phyloP scores from a whole-genome alignment of 2,888 invertebrate species.

The Drosophila limbata region DNA sequence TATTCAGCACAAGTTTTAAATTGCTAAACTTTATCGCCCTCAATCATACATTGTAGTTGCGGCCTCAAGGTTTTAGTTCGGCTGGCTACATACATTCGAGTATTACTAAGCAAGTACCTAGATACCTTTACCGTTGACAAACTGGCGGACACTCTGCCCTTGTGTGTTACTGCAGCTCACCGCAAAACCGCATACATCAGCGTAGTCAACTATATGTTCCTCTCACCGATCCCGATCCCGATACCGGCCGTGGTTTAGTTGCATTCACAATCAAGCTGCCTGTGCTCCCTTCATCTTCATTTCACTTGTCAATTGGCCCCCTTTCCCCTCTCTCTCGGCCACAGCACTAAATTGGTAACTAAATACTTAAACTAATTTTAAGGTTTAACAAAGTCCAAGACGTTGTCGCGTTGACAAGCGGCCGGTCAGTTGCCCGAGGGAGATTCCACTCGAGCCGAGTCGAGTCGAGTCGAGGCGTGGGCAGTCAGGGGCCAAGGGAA shows the following conservation, averaged over 20 bases:
- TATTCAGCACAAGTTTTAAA: not conserved
- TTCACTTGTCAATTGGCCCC: slow-evolving; percentile 56
- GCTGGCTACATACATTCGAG: not conserved
- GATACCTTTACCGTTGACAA: slow-evolving; percentile 60
- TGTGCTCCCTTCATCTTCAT: slow-evolving; percentile 23
- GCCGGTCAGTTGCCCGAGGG: slow-evolving; percentile 20
- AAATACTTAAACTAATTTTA: slow-evolving; percentile 82
- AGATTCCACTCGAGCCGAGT: not conserved
- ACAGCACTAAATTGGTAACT: slow-evolving; percentile 79
- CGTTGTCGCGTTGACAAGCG: slow-evolving; percentile 66
- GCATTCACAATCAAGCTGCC: slow-evolving; percentile 30
- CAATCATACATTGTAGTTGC: not conserved
- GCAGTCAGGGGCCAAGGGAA: slow-evolving; percentile 14
- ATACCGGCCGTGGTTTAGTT: slow-evolving; percentile 20
- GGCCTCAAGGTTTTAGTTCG: not conserved
- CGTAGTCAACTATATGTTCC: too few species aligned
- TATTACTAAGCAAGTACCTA: slow-evolving; percentile 14
- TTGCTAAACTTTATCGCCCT: not conserved
- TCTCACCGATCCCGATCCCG: too few species aligned
- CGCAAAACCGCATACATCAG: slow-evolving; percentile 72
- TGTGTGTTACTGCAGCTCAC: slow-evolving; percentile 19
- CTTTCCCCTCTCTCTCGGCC: not conserved
- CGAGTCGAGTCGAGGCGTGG: slow-evolving; percentile 14
- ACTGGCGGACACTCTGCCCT: slow-evolving; percentile 48
- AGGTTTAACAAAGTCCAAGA: slow-evolving; percentile 81